Conservation (phyloP, 2,797 vertebrate species). For the Halcyon leucocephala region DNA sequence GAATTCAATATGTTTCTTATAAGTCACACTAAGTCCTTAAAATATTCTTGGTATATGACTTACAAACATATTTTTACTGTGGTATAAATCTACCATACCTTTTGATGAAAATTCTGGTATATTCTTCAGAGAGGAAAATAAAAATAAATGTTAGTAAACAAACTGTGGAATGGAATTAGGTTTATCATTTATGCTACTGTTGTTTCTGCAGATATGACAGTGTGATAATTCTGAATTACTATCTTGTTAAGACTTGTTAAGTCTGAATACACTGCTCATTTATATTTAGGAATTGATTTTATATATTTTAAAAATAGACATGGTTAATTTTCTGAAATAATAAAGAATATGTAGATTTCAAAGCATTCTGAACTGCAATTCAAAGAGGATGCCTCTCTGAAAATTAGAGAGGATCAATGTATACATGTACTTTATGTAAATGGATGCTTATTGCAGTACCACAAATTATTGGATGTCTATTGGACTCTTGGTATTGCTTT, state of each 20-base stretch:
- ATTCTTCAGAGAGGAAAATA: constrained; percentile 28
- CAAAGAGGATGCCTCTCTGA: background rate
- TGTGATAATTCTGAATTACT: constrained; percentile 42
- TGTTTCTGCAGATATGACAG: background rate
- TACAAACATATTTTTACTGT: background rate
- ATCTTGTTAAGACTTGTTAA: background rate
- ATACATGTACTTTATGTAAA: constrained; percentile 40
- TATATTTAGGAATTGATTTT: constrained; percentile 3
- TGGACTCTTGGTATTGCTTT: constrained; percentile 11
- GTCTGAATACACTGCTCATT: background rate
- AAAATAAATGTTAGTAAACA: background rate
- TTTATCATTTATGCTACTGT: constrained; percentile 8
- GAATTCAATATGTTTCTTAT: constrained; percentile 58
- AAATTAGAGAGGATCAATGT: constrained; percentile 28
- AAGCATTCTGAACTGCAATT: constrained; percentile 19
- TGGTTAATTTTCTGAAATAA: constrained; percentile 35
- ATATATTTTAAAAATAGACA: background rate
- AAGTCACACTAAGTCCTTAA: constrained; percentile 57
- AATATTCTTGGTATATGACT: constrained; percentile 6
- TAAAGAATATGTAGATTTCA: background rate
- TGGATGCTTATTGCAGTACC: background rate
- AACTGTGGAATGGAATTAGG: background rate
- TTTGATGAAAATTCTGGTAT: constrained; percentile 16
- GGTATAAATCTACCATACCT: background rate
- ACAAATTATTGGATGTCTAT: constrained; percentile 43